These are phyloP conservation scores for Redunca redunca DNA, from an alignment of 2,113 vertebrate species.

Conservation along the genomic window DNA sequence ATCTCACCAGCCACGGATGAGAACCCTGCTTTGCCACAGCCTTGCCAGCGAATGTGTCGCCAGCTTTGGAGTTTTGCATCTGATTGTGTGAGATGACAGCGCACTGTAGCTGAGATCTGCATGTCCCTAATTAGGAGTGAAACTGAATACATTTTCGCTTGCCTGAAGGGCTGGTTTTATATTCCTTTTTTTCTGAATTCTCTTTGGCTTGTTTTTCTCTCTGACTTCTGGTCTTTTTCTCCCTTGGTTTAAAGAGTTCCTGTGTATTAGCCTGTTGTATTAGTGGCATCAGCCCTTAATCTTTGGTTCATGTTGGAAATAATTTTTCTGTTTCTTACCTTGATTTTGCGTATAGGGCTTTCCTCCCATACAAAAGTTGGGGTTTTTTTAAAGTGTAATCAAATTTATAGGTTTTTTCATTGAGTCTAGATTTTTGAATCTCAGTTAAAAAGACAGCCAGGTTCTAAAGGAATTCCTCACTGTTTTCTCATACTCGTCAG, in stretches of 20 bases:
- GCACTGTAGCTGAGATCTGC: background rate
- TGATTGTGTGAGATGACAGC: background rate
- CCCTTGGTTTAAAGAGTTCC: background rate
- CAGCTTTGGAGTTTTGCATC: background rate
- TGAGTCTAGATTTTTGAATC: background rate
- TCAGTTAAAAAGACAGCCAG: background rate
- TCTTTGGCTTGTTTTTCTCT: background rate
- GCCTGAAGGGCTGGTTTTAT: background rate
- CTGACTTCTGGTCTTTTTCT: background rate
- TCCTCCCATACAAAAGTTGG: background rate
- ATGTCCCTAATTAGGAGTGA: background rate
- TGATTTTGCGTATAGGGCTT: background rate
- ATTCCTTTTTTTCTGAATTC: background rate
- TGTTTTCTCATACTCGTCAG: background rate
- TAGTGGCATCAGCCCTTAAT: background rate
- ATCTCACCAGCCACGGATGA: background rate
- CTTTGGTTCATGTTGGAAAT: background rate
- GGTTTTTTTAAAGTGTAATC: background rate
- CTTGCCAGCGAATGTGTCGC: background rate
- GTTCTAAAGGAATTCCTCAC: background rate
- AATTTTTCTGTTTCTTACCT: background rate
- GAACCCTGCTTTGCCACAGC: background rate
- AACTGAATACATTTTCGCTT: background rate
- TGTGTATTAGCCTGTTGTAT: background rate
- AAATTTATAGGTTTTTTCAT: background rate